These are phyloP conservation scores for Rhynchomys soricoides DNA, from an alignment of 2,113 vertebrate genomes.

Conservation along the genomic window DNA sequence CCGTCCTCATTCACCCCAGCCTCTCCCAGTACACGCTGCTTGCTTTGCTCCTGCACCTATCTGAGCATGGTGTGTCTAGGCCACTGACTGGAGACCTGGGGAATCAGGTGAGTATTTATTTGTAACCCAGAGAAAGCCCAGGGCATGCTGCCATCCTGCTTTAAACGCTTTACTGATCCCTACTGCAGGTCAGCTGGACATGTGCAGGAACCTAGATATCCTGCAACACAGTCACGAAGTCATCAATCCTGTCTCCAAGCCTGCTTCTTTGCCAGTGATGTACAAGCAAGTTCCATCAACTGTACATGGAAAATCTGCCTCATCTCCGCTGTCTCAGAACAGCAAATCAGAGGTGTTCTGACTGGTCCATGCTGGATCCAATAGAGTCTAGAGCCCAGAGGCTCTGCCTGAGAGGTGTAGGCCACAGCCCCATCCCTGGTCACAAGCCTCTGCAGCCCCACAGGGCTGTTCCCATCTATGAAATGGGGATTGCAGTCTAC, in stretches of 20 bases:
- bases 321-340: neutral
- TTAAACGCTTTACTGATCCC: neutral
- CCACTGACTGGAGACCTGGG: neutral
- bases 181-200: neutral
- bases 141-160: neutral
- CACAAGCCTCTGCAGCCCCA: neutral
- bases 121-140: neutral
- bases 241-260: neutral
- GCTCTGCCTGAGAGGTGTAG: neutral
- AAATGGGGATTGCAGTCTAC: neutral
- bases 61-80: neutral
- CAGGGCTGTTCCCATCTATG: neutral
- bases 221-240: neutral
- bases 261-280: neutral
- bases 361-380: neutral
- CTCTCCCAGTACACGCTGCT: neutral
- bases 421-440: neutral
- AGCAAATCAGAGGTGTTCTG: neutral
- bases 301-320: neutral
- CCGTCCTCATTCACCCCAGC: neutral
- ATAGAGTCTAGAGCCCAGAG: neutral
- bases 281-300: too few species aligned
- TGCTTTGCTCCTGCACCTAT: neutral
- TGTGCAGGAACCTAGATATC: neutral
- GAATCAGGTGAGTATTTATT: neutral